These are phyloP conservation scores for Dryococelus australis DNA, from an alignment of 2,888 invertebrate genomes.

Conservation along the genomic window DNA sequence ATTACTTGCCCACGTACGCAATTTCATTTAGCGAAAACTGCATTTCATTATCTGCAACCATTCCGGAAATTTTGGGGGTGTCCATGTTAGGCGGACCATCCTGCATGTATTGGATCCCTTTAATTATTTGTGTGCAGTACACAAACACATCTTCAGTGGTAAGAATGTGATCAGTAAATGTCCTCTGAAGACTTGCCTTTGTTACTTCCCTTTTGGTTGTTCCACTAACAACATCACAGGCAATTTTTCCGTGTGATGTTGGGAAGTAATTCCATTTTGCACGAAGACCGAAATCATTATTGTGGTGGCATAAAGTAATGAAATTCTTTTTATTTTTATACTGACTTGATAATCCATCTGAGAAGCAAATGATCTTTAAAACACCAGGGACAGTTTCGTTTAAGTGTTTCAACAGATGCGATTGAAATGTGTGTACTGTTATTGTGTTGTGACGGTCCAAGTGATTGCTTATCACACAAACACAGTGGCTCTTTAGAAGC, in stretches of 20 bases:
- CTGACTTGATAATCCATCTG: not conserved
- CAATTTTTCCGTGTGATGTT: not conserved
- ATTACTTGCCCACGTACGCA: no score
- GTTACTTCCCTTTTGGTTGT: conserved; percentile 13
- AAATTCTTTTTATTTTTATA: not conserved
- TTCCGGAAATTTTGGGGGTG: no score
- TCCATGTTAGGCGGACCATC: no score
- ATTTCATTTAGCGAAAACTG: no score
- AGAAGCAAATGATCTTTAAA: conserved; percentile 8
- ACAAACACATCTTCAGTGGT: not conserved
- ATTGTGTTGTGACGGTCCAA: not conserved
- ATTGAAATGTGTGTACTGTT: not conserved
- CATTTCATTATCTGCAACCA: no score
- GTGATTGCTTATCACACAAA: not conserved
- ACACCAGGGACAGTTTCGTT: not conserved
- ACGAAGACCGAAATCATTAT: not conserved
- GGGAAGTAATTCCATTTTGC: not conserved
- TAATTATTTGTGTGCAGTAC: conserved; percentile 12
- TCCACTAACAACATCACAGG: conserved; percentile 12
- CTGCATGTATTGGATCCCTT: not conserved
- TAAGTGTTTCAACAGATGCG: not conserved
- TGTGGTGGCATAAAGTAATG: not conserved
- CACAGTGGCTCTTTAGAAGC: conserved; percentile 4
- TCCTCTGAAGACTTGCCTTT: conserved; percentile 11
- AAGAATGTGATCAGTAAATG: not conserved